phyloP scores from a whole-genome alignment of 2,113 vertebrate species.

The Alligator mississippiensis region DNA sequence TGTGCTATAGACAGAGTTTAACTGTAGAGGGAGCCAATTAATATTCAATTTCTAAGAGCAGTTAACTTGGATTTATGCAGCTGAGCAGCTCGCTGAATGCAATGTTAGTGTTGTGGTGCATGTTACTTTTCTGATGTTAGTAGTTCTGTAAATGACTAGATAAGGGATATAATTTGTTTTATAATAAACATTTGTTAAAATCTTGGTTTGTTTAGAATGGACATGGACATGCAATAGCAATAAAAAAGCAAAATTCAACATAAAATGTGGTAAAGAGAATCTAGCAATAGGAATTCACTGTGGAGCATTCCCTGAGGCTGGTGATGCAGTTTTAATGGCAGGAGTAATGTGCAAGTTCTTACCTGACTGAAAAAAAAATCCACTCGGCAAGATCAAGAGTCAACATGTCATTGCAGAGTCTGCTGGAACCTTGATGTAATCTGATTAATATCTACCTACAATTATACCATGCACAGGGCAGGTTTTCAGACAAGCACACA shows the following conservation, averaged over 20 bases:
- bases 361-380: conserved; percentile 6
- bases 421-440: conserved; percentile 20
- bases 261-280: not conserved
- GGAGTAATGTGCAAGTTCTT: conserved; percentile 16
- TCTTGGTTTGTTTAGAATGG: not conserved
- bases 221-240: not conserved
- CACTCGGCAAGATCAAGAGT: not conserved
- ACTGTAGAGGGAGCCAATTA: not conserved
- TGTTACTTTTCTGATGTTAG: not conserved
- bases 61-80: too few species aligned
- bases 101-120: not conserved
- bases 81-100: too few species aligned
- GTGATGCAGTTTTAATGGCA: too few species aligned
- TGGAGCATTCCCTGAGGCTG: too few species aligned
- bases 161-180: not conserved
- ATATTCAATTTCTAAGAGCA: not conserved
- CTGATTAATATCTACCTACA: not conserved
- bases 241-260: not conserved
- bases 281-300: not conserved
- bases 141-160: not conserved
- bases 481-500: not conserved
- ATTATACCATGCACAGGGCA: not conserved
- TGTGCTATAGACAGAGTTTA: not conserved
- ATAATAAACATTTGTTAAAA: not conserved
- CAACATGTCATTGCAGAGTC: not conserved